These are phyloP conservation scores for Mixornis gularis DNA, from an alignment of 2,113 vertebrate species.

Conservation along the genomic window DNA sequence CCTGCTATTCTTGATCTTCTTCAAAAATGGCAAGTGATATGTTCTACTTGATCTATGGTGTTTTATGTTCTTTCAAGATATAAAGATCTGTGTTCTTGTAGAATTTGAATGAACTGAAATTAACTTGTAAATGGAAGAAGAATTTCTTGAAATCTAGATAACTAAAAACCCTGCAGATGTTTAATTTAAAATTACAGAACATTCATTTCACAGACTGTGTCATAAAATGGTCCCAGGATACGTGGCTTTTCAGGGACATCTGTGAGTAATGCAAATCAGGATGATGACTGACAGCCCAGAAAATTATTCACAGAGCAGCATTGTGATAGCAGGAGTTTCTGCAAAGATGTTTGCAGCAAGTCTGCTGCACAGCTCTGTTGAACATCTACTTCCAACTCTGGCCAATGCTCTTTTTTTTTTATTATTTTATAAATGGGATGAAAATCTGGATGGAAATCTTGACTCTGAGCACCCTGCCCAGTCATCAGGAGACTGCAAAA, in stretches of 20 bases:
- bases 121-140: conserved; percentile 3
- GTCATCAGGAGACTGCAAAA: neutral
- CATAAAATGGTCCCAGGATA: neutral
- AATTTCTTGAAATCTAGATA: neutral
- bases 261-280: conserved; percentile 47
- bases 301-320: neutral
- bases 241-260: conserved; percentile 30
- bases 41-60: neutral
- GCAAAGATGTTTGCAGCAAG: neutral
- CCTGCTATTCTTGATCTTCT: neutral
- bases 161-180: conserved; percentile 27
- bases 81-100: neutral
- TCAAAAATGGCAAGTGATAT: neutral
- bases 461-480: neutral
- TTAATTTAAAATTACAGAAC: conserved; percentile 34
- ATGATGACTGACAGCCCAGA: neutral
- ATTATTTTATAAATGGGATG: neutral
- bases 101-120: neutral
- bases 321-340: neutral
- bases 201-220: conserved; percentile 7
- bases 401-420: neutral
- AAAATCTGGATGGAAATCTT: neutral
- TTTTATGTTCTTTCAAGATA: neutral
- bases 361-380: neutral
- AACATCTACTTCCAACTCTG: neutral